Evolutionary conservation across 2,113 vertebrate species (phyloP), one percentile per base, ranked within the genome.

Genomic region (Sebastes fasciatus): DNA sequence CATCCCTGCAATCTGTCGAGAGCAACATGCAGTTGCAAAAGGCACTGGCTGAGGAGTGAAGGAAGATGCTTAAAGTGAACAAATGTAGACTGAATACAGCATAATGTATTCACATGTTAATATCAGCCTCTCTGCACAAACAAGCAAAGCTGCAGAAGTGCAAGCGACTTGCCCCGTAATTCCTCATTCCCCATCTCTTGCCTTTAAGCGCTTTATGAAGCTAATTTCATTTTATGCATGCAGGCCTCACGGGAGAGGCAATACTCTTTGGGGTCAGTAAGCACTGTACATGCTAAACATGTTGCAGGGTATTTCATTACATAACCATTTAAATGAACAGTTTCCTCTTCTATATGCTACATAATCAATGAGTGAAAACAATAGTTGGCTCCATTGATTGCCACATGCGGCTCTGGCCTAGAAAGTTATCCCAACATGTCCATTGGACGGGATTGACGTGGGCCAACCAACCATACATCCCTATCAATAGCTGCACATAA

Each of bases 241-340:
- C 80, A 76, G 51, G 71, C 84, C 75, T 79, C 69, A 66, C 12
- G 8, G 79, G 73, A 75, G 55, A 79, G 46, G 66, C 74, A 26
- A 72, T 77, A 2, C 52, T 87, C 80, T 79, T 90, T 65, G 10
- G 85, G 91, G 85, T 93, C 91, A 93, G 86, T 86, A 74, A 89
- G 80, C 87, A 74, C 45, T 69, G 21, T 80, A 65, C 80, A 85
- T 71, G 55, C 21, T 43, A 34, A 71, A 80, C 55, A 82, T 13
- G 73, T 82, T 82, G 78, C 0, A 57, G 19, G 78, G 54, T 64
- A 48, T 84, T 78, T 86, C 14, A 73, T 93, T 90, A 90, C 69
- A 76, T 91, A 91, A 91, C 54, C 43, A 66, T 62, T 78, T 51
- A 67, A 73, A 81, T 77, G 14, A 82, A 81, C 51, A 14, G 23